These are phyloP conservation scores for Muscidifurax raptorellus DNA, from an alignment of 1,140 invertebrate species.

Conservation along the genomic window DNA sequence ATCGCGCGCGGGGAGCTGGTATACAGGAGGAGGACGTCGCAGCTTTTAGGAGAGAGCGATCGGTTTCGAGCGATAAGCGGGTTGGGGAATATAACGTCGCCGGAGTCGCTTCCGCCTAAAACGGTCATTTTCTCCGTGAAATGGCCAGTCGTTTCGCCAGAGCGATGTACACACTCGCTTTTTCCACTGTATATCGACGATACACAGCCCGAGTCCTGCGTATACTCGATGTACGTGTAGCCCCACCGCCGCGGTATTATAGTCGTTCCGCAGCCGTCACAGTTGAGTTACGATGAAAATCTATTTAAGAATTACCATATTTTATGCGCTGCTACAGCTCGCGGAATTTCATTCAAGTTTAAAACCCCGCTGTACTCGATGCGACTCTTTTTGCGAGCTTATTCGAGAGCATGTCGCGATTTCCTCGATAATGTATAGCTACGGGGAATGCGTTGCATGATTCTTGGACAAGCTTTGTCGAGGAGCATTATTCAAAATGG, in stretches of 20 bases:
- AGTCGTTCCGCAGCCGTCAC: slow-evolving; percentile 8
- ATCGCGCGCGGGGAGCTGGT: not conserved
- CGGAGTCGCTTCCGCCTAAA: slow-evolving; percentile 56
- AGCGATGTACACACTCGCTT: not conserved
- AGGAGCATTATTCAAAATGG: too few species aligned
- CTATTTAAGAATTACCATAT: slow-evolving; percentile 25
- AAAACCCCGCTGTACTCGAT: slow-evolving; percentile 15
- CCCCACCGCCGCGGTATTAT: not conserved
- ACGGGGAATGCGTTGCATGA: too few species aligned
- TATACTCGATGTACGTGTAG: not conserved
- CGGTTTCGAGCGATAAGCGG: slow-evolving; percentile 59
- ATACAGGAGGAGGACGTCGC: too few species aligned
- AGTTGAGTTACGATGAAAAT: slow-evolving; percentile 28
- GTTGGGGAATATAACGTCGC: not conserved
- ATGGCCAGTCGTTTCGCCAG: slow-evolving; percentile 49
- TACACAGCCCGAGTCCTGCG: too few species aligned
- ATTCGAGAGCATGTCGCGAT: not conserved
- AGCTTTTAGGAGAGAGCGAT: slow-evolving; percentile 40
- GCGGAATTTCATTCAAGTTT: slow-evolving; percentile 15
- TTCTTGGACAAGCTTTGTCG: too few species aligned
- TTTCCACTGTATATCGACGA: too few species aligned
- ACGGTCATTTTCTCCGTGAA: slow-evolving; percentile 62
- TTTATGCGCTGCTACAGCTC: not conserved
- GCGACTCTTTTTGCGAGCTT: not conserved
- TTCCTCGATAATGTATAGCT: too few species aligned